Evolutionary conservation across 2,113 vertebrate genomes (phyloP), one percentile per base, ranked within the genome.

Genomic region (Sisor rabdophorus): DNA sequence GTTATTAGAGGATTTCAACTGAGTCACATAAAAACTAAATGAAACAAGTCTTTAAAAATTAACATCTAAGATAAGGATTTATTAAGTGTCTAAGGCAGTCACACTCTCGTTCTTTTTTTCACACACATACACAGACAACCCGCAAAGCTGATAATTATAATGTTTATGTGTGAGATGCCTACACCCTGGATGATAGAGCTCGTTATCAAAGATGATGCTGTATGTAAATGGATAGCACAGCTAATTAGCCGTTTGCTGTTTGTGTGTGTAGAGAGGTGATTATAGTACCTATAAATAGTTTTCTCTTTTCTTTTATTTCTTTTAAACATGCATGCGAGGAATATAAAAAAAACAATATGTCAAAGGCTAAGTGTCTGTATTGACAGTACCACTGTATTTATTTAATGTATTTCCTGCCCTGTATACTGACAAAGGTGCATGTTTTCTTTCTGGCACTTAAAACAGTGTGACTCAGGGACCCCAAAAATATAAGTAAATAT

Each of bases 21-120:
- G n/a, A 54, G 50, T 32, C 26, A n/a, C 32, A 15, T 52, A n/a
- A 48, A 53, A 30, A 36, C 15, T 4, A n/a, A 55, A 28, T 13
- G 20, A 1, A 52, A 69, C 28, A 44, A 19, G 48, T 2, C 53
- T 19, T 54, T 40, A 44, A 10, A 40, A 40, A 22, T 32, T 22
- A n/a, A 28, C n/a, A 50, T 86, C 87, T 84, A 88, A 78, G 75
- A 80, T 30, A 73, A 69, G 74, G 79, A 75, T 80, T 84, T 68
- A 50, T 68, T 28, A 68, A 19, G 24, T 9, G 6, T 40, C 58
- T 30, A 36, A 71, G 11, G 54, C 40, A 59, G 19, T 48, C 75
- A 70, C 20, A 52, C 54, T 4, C 11, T 28, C 48, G 36, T 54
- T 54, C 53, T 26, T 22, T 24, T 24, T 22, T 30, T 36, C 64